Conservation (phyloP, 1,140 invertebrate genomes). For the Diorhabda carinulata region DNA sequence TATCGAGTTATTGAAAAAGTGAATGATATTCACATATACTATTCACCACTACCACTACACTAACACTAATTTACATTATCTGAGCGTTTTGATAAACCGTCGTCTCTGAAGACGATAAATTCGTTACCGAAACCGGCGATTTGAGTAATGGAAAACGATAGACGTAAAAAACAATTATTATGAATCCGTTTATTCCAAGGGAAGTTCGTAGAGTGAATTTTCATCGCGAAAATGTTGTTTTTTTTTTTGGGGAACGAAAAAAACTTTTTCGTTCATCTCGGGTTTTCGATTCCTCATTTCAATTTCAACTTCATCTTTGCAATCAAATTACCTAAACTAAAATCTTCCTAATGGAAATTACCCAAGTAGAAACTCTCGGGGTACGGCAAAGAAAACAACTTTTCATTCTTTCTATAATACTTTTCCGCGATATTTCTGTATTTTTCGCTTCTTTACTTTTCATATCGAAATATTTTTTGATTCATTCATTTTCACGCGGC, state of each 20-base stretch:
- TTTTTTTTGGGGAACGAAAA: background rate
- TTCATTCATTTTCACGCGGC: background rate
- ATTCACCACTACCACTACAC: too few relatives aligned
- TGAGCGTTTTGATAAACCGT: too few relatives aligned
- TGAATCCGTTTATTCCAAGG: too few relatives aligned
- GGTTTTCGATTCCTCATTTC: background rate
- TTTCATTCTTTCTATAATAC: slow-evolving; percentile 6
- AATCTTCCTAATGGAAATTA: slow-evolving; percentile 10
- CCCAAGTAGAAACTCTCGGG: background rate
- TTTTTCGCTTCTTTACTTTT: background rate
- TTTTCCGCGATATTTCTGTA: slow-evolving; percentile 13
- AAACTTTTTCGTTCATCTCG: background rate
- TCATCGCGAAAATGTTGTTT: background rate
- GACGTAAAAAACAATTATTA: too few relatives aligned
- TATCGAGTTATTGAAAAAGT: too few relatives aligned
- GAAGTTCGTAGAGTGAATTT: too few relatives aligned
- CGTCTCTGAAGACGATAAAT: too few relatives aligned
- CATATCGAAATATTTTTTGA: background rate
- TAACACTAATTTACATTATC: too few relatives aligned
- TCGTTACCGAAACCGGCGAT: too few relatives aligned
- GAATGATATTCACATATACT: too few relatives aligned
- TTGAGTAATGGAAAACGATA: too few relatives aligned
- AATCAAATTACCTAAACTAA: slow-evolving; percentile 12
- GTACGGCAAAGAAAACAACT: background rate
- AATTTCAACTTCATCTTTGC: slow-evolving; percentile 3